A percentile compares a stretch with the other conserved stretches of the same genome.
phyloP scores from a whole-genome alignment of 1,140 invertebrate species.

The Adoxophyes honmai region DNA sequence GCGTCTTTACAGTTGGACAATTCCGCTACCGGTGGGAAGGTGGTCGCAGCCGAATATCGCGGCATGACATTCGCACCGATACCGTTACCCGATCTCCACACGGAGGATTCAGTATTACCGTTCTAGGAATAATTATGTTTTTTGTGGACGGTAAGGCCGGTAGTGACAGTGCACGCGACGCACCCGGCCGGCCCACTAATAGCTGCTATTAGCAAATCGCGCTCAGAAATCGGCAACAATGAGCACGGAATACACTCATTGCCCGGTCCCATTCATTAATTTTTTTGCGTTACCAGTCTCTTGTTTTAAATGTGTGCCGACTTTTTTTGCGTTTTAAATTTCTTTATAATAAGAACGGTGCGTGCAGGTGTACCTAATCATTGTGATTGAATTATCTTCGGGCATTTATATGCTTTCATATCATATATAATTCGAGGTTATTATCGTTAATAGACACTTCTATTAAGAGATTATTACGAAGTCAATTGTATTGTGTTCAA shows the following conservation, averaged over 20 bases:
- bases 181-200: conserved; percentile 53
- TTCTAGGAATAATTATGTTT: conserved; percentile 65
- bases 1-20: conserved; percentile 13
- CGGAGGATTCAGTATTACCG: conserved; percentile 57
- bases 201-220: conserved; percentile 65
- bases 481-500: no score
- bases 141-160: conserved; percentile 43
- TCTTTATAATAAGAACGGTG: conserved; percentile 50
- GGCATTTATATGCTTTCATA: conserved; percentile 49
- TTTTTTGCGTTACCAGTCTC: conserved; percentile 49
- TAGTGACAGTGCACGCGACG: conserved; percentile 45
- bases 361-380: conserved; percentile 46
- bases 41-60: conserved; percentile 21
- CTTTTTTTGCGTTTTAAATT: conserved; percentile 34
- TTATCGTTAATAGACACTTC: conserved; percentile 22
- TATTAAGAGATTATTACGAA: neutral
- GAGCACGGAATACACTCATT: conserved; percentile 60
- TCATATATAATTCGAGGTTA: conserved; percentile 39
- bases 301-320: conserved; percentile 56
- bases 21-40: conserved; percentile 1
- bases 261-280: conserved; percentile 57
- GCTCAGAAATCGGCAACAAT: conserved; percentile 67
- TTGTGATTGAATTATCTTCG: conserved; percentile 61
- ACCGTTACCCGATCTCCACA: conserved; percentile 47
- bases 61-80: conserved; percentile 45